Evolutionary conservation across 2,888 invertebrate genomes (phyloP), one percentile per base, ranked within the genome.

Genomic region (Oxyteleia sp.): DNA sequence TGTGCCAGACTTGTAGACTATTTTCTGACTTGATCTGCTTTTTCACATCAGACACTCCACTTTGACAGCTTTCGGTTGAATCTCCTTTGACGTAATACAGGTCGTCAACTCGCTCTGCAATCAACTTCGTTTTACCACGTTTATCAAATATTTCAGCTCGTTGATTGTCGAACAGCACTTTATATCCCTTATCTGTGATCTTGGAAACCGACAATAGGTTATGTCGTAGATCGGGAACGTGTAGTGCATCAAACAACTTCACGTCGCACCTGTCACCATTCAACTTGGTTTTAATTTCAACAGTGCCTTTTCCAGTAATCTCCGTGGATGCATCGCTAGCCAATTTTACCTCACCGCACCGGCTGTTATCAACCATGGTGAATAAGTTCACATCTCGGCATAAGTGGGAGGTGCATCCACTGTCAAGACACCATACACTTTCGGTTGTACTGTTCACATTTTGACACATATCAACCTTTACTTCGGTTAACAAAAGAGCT

Each of bases 11-110:
- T 49, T n/a, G 49, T 20, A 49, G 4, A 16, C 3, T 11, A 38
- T 26, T 8, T 10, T 61, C 16, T 20, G 13, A 18, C 38, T 38
- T 15, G n/a, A 20, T 11, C 23, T 4, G 7, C 49, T 23, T 49
- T 16, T 49, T 38, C n/a, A 11, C 29, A 5, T 4, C 15, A 13
- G 51, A 51, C 26, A 29, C 18, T 26, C 13, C 20, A 43, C 15
- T 29, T 10, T 45, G 41, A 32, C 18, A 5, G 4, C 11, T 15
- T 26, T 29, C 35, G 1, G 11, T 4, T n/a, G 43, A 3, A 8
- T 53, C 61, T 7, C 29, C 51, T 51, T 7, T 41, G 8, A 74
- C 53, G 53, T 20, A 71, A 64, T 72, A 80, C 4, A 72, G 35
- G 8, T 51, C 57, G 1, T 20, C 38, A 11, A n/a, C 11, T 26